A percentile compares a stretch with the other conserved stretches of the same genome.
Conservation (phyloP, 1,140 invertebrate genomes). For the Saccostrea echinata region DNA sequence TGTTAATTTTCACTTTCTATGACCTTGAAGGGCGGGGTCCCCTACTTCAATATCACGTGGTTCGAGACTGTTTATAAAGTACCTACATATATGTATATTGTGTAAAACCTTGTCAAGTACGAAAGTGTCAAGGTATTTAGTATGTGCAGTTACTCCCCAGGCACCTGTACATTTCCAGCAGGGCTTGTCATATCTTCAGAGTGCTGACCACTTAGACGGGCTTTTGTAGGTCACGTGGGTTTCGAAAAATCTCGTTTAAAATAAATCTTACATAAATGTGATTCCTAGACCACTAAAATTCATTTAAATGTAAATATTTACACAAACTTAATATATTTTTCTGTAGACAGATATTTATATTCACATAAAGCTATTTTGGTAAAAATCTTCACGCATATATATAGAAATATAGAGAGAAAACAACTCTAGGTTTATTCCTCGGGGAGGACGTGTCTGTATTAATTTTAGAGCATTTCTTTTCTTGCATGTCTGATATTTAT, state of each 20-base stretch:
- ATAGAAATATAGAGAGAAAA: no score
- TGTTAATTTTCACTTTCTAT: neutral
- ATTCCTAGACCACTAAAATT: no score
- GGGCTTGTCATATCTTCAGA: neutral
- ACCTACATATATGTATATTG: neutral
- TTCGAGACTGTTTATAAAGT: neutral
- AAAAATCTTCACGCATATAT: no score
- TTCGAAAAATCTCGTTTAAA: neutral
- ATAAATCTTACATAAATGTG: neutral
- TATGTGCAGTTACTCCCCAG: neutral
- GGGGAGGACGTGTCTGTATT: no score
- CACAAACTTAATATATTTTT: no score
- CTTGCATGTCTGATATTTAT: no score
- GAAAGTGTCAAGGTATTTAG: neutral
- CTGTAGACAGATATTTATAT: no score
- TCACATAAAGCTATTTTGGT: no score
- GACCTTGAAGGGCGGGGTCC: neutral
- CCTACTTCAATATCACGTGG: neutral
- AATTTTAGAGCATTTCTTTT: no score
- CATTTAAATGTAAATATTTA: no score
- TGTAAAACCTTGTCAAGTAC: neutral
- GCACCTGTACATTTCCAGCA: slow-evolving; percentile 1
- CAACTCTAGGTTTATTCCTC: no score
- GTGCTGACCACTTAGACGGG: neutral
- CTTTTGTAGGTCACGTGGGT: neutral